A percentile compares a stretch with the other conserved stretches of the same genome.
Evolutionary conservation across 2,113 vertebrate species (phyloP).

Genomic region (Oenanthe melanoleuca): DNA sequence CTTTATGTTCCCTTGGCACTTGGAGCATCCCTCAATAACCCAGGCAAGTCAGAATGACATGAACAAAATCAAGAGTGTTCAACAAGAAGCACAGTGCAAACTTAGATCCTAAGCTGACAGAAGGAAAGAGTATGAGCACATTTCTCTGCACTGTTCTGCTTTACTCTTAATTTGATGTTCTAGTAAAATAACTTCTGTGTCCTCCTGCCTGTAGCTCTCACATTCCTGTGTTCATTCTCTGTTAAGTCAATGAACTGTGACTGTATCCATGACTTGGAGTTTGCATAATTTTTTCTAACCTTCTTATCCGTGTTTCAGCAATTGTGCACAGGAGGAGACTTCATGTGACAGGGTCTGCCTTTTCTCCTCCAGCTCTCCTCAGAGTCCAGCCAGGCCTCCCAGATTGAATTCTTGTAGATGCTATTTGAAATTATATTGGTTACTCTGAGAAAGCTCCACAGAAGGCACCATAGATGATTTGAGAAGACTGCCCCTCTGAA

Average conservation of each 20-base stretch:
- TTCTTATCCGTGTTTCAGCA: background rate
- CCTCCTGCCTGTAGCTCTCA: background rate
- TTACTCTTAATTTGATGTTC: background rate
- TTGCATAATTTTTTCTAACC: background rate
- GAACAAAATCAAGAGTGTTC: background rate
- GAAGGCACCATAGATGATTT: background rate
- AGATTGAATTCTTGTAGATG: background rate
- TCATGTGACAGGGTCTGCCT: background rate
- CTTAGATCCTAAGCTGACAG: background rate
- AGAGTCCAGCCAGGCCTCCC: background rate
- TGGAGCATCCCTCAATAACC: background rate
- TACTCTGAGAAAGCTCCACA: background rate
- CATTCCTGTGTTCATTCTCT: background rate
- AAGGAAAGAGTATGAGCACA: background rate
- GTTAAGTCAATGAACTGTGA: background rate
- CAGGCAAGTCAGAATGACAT: background rate
- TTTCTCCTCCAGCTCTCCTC: background rate
- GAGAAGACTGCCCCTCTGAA: background rate
- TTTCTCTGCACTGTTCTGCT: background rate
- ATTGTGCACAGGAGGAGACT: background rate
- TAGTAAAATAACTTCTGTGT: background rate
- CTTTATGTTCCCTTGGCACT: background rate
- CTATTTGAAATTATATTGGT: background rate
- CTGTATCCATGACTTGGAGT: background rate
- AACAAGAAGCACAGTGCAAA: background rate